Evolutionary conservation across 92 coral and sea anemone species (phyloP).

Genomic region (Porites rus): DNA sequence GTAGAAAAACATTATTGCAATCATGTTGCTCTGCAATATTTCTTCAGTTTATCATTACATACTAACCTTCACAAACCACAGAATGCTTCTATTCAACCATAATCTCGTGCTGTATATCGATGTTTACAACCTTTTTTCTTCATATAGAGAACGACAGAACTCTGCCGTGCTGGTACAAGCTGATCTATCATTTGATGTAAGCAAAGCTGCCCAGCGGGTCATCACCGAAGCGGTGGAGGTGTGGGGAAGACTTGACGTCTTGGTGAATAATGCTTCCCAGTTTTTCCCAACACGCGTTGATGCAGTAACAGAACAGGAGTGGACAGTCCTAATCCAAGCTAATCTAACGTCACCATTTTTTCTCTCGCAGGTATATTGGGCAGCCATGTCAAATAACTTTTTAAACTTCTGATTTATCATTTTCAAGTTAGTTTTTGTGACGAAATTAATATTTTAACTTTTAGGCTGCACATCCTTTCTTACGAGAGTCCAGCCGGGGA

Average conservation of each 20-base stretch:
- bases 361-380: constrained; percentile 61
- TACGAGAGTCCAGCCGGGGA: constrained; percentile 50
- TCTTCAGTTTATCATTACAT: background rate
- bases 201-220: constrained; percentile 54
- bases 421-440: background rate
- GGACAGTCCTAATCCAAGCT: constrained; percentile 61
- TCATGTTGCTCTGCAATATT: background rate
- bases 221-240: constrained; percentile 40
- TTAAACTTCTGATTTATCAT: too few relatives aligned
- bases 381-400: too few relatives aligned
- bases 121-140: too few relatives aligned
- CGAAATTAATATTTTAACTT: background rate
- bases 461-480: constrained; percentile 68
- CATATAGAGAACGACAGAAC: background rate
- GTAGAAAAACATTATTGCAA: constrained; percentile 21
- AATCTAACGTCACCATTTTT: constrained; percentile 82
- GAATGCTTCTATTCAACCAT: too few relatives aligned
- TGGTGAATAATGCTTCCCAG: constrained; percentile 76
- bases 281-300: constrained; percentile 68
- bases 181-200: constrained; percentile 28
- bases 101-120: too few relatives aligned
- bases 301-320: constrained; percentile 39
- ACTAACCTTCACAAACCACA: too few relatives aligned
- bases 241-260: constrained; percentile 79
- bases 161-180: constrained; percentile 67